Conservation (phyloP, 2,113 vertebrate species). For the Synodontis membranacea region DNA sequence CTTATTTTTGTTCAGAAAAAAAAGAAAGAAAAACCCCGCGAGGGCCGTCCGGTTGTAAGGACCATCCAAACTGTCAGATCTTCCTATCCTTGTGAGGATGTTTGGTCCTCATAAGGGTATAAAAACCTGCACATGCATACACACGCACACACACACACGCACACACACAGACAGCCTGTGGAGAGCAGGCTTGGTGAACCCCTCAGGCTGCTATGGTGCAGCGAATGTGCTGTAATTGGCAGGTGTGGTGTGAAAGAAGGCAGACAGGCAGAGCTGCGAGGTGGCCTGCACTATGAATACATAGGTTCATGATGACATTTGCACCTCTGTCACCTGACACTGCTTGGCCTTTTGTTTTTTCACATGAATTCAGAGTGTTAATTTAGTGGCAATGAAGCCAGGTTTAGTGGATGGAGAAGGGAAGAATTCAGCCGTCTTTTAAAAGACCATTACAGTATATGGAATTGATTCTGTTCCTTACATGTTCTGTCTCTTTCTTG, state of each 20-base stretch:
- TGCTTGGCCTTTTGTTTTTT: conserved; percentile 20
- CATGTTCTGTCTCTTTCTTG: neutral
- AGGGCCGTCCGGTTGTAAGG: too few relatives aligned
- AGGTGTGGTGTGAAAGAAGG: conserved; percentile 47
- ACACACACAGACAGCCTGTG: conserved; percentile 22
- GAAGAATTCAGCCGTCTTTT: neutral
- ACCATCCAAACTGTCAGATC: too few relatives aligned
- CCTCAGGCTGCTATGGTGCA: conserved; percentile 40
- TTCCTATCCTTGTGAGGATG: too few relatives aligned
- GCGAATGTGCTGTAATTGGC: conserved; percentile 51
- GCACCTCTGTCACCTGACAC: conserved; percentile 37
- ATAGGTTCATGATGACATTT: conserved; percentile 44
- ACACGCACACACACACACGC: neutral
- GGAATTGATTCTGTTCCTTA: neutral
- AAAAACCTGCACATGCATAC: too few relatives aligned
- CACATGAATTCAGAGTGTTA: neutral
- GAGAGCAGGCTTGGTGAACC: conserved; percentile 36
- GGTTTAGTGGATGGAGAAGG: neutral
- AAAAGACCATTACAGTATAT: neutral
- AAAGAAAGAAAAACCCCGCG: too few relatives aligned
- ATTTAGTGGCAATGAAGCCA: neutral
- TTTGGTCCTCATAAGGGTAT: too few relatives aligned
- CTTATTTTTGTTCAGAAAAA: too few relatives aligned
- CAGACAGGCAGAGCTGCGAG: conserved; percentile 38
- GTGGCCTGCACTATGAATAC: conserved; percentile 43